Conservation (phyloP, 2,888 invertebrate genomes). For the Cinara cedri region DNA sequence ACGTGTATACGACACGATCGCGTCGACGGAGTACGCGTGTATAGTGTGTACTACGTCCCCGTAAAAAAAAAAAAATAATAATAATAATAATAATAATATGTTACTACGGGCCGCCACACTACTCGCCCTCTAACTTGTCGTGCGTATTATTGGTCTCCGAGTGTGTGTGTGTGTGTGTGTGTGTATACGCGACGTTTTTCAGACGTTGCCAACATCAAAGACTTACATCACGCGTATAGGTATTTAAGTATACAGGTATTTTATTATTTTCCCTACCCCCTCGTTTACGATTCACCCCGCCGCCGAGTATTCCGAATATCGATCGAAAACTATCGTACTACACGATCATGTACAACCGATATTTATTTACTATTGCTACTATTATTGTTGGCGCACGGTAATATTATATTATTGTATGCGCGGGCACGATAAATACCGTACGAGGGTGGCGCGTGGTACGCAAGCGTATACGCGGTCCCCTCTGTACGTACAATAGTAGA, state of each 20-base stretch:
- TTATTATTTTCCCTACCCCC: no score
- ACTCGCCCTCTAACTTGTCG: no score
- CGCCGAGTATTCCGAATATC: no score
- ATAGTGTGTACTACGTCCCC: background rate
- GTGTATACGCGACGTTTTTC: background rate
- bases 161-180: background rate
- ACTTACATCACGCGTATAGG: background rate
- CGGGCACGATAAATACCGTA: slow-evolving; percentile 48
- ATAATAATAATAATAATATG: background rate
- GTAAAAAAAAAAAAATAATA: no score
- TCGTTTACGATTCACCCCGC: no score
- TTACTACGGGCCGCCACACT: background rate
- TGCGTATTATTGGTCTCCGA: background rate
- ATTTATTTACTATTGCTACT: no score
- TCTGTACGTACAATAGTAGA: slow-evolving; percentile 19
- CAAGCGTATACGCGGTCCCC: slow-evolving; percentile 30
- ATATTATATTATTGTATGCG: slow-evolving; percentile 35
- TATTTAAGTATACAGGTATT: no score
- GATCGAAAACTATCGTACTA: no score
- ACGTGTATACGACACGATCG: background rate
- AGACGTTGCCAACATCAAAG: slow-evolving; percentile 20
- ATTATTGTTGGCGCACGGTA: background rate
- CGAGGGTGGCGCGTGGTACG: slow-evolving; percentile 24
- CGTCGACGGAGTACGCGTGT: no score
- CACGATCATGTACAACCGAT: background rate